Conservation (phyloP, 2,888 invertebrate species). For the Hirtodrosophila cameraria region DNA sequence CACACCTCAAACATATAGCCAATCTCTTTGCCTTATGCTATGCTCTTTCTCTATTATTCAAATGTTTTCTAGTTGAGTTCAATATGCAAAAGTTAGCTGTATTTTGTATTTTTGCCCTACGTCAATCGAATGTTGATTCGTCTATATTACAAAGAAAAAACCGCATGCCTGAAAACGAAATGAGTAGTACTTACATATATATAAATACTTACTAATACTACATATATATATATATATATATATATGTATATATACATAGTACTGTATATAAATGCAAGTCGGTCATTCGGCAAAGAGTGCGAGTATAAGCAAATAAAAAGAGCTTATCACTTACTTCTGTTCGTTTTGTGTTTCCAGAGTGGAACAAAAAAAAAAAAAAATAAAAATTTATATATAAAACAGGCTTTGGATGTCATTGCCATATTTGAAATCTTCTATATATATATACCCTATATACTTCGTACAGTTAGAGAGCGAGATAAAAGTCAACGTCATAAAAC, state of each 20-base stretch:
- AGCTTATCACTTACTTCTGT: constrained; percentile 43
- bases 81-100: constrained; percentile 1
- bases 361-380: constrained; percentile 3
- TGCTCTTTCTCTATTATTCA: background rate
- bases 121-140: constrained; percentile 17
- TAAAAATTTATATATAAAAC: too few relatives aligned
- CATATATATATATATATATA: background rate
- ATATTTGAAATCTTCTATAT: constrained; percentile 17
- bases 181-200: too few relatives aligned
- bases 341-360: constrained; percentile 9
- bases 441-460: constrained; percentile 20
- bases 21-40: background rate
- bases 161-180: constrained; percentile 10
- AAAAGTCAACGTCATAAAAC: too few relatives aligned
- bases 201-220: constrained; percentile 12
- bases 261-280: constrained; percentile 33
- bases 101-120: constrained; percentile 4
- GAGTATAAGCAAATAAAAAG: constrained; percentile 34
- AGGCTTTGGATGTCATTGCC: constrained; percentile 46
- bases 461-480: too few relatives aligned
- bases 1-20: constrained; percentile 3
- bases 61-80: constrained; percentile 12
- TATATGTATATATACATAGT: background rate
- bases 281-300: constrained; percentile 47
- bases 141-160: constrained; percentile 16